Percentiles rank a stretch among this genome's conserved stretches.
Evolutionary conservation across 2,888 invertebrate species (phyloP).

Genomic region (Trachelus stipa): DNA sequence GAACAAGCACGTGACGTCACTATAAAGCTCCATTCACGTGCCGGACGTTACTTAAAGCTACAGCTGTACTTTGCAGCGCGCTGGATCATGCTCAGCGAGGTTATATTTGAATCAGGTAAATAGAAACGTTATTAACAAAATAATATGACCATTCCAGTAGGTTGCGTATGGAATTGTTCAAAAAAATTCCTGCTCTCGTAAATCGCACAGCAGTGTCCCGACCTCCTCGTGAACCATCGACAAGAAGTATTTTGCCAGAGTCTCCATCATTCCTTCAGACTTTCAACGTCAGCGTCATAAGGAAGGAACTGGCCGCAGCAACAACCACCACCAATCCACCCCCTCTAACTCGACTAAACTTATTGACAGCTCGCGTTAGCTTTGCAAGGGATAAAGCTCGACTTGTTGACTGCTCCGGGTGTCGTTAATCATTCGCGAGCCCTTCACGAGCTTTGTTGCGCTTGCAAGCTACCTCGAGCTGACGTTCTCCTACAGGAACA

Average conservation of each 20-base stretch:
- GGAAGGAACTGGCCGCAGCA: background rate
- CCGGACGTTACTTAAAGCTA: conserved; percentile 80
- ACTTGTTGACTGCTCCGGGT: conserved; percentile 40
- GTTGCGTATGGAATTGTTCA: background rate
- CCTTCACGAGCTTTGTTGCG: conserved; percentile 37
- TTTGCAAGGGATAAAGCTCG: conserved; percentile 31
- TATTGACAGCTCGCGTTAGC: conserved; percentile 17
- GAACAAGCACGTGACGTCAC: conserved; percentile 86
- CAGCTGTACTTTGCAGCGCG: conserved; percentile 83
- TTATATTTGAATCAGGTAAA: conserved; percentile 84
- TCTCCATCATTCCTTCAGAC: background rate
- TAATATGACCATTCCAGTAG: background rate
- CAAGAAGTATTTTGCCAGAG: background rate
- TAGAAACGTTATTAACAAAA: conserved; percentile 13
- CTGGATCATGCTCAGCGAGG: conserved; percentile 90
- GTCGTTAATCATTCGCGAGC: conserved; percentile 47
- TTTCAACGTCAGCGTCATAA: background rate
- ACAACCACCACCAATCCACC: background rate
- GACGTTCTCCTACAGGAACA: conserved; percentile 4
- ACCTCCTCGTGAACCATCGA: conserved; percentile 29
- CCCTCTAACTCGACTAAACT: background rate
- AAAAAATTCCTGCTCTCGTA: background rate
- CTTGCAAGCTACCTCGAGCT: conserved; percentile 33
- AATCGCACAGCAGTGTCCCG: background rate
- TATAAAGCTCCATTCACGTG: conserved; percentile 81